Percentiles rank a stretch among this genome's conserved stretches.
Evolutionary conservation across 2,113 vertebrate genomes (phyloP).

Genomic region (Halcyon malimbica): DNA sequence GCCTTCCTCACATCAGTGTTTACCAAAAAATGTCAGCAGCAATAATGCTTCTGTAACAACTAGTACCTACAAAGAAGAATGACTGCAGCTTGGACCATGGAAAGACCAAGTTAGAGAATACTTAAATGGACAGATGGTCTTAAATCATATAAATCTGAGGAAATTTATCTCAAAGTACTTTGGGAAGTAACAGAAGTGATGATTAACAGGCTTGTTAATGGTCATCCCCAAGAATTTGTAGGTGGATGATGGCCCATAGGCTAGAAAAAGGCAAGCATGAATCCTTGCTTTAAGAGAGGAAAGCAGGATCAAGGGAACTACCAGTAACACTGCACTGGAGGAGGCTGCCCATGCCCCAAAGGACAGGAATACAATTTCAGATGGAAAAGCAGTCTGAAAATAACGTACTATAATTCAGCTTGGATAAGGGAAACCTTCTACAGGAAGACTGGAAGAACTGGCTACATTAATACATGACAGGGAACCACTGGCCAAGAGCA

Average conservation of each 20-base stretch:
- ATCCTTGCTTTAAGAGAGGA: background rate
- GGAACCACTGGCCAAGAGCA: background rate
- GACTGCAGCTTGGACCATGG: background rate
- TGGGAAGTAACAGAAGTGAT: background rate
- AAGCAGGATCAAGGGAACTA: background rate
- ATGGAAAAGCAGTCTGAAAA: background rate
- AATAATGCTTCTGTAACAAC: background rate
- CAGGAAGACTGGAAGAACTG: background rate
- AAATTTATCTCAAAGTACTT: background rate
- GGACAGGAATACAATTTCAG: background rate
- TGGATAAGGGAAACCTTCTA: background rate
- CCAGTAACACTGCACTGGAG: background rate
- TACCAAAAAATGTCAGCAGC: background rate
- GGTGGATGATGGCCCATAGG: background rate
- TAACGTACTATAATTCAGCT: background rate
- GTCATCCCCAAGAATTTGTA: background rate
- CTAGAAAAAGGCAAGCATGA: background rate
- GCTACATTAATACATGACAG: background rate
- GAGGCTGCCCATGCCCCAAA: background rate
- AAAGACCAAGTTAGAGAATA: background rate
- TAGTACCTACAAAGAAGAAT: background rate
- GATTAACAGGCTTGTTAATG: background rate
- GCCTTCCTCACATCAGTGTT: background rate
- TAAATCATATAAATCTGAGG: background rate
- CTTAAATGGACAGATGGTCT: background rate